Conservation (phyloP, 92 coral and sea anemone species). For the Pocillopora grandis region DNA sequence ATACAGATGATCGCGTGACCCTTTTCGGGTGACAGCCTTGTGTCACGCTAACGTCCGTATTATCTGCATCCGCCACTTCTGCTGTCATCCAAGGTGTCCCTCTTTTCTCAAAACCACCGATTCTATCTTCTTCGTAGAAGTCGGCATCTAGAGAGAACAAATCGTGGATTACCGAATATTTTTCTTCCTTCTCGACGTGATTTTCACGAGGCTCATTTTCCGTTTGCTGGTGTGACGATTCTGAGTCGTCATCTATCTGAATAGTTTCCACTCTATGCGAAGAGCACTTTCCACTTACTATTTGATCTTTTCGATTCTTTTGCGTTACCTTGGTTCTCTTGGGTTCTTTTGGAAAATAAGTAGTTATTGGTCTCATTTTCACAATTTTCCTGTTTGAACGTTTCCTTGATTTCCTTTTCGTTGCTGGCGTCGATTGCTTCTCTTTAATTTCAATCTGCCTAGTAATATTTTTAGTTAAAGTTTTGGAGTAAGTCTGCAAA, state of each 20-base stretch:
- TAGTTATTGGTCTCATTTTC: too few relatives aligned
- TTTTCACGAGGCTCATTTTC: not conserved
- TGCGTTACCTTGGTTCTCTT: too few relatives aligned
- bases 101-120: not conserved
- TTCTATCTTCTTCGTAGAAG: not conserved
- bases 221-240: not conserved
- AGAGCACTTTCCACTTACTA: too few relatives aligned
- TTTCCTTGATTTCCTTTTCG: not conserved
- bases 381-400: too few relatives aligned
- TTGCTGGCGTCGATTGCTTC: not conserved
- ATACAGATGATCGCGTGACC: not conserved
- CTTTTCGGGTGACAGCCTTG: not conserved
- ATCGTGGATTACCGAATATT: not conserved
- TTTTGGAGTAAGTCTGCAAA: not conserved
- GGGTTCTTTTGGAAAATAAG: too few relatives aligned
- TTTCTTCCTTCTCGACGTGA: not conserved
- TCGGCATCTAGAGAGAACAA: not conserved
- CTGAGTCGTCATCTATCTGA: not conserved
- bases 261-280: not conserved
- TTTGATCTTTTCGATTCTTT: too few relatives aligned
- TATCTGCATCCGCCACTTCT: not conserved
- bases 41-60: not conserved
- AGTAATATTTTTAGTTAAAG: too few relatives aligned
- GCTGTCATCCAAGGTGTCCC: not conserved
- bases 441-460: not conserved